Evolutionary conservation across 2,888 invertebrate species (phyloP).

Genomic region (Leptinotarsa peninsularis): DNA sequence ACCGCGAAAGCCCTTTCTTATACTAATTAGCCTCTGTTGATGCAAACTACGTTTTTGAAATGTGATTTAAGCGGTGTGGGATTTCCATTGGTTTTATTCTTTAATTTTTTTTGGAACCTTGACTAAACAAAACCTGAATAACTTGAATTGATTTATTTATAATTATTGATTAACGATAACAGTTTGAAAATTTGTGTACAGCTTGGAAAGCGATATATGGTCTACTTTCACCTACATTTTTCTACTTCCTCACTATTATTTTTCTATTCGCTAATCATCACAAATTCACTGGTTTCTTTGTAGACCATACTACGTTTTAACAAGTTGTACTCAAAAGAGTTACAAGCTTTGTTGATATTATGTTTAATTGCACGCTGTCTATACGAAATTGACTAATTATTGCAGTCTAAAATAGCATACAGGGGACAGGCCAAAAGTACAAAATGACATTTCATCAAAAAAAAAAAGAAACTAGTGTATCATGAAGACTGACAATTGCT

Average conservation of each 20-base stretch:
- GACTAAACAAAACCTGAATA: not conserved
- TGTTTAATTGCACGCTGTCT: slow-evolving; percentile 40
- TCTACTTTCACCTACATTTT: not conserved
- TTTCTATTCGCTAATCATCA: not conserved
- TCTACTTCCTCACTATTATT: not conserved
- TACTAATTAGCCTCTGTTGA: too few relatives aligned
- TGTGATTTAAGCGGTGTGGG: too few relatives aligned
- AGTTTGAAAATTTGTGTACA: slow-evolving; percentile 4
- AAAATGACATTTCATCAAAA: not conserved
- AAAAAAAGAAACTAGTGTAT: not conserved
- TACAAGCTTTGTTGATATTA: slow-evolving; percentile 33
- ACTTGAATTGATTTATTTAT: slow-evolving; percentile 17
- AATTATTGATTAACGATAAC: slow-evolving; percentile 12
- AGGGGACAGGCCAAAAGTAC: not conserved
- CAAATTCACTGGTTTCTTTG: not conserved
- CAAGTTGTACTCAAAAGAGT: slow-evolving; percentile 2
- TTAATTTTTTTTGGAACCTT: not conserved
- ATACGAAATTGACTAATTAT: slow-evolving; percentile 44
- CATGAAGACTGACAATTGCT: not conserved
- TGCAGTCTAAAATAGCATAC: slow-evolving; percentile 32
- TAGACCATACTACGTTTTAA: not conserved
- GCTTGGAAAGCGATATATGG: not conserved
- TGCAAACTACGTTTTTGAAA: too few relatives aligned
- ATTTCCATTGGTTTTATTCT: not conserved
- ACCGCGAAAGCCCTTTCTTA: too few relatives aligned